Percentiles rank a stretch among this genome's conserved stretches.
phyloP scores from a whole-genome alignment of 1,140 invertebrate genomes.

The Asobara japonica region DNA sequence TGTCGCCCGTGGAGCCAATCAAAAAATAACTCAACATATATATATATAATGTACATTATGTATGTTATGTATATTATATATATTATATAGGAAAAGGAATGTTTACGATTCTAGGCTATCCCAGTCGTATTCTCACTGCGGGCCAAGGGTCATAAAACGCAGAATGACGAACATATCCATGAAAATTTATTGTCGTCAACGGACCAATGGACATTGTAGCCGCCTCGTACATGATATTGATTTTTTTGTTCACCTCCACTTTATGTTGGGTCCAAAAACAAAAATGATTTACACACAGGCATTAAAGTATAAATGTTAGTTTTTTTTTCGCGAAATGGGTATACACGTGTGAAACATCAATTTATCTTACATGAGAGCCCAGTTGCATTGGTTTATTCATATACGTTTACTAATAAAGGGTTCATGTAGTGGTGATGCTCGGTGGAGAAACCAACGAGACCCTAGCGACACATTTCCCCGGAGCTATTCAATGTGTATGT shows the following conservation, averaged over 20 bases:
- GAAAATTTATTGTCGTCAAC: slow-evolving; percentile 4
- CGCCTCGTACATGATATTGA: background rate
- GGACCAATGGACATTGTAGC: background rate
- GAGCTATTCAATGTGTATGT: background rate
- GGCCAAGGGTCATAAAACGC: background rate
- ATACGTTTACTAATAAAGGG: background rate
- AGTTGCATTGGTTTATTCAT: background rate
- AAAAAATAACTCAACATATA: too few relatives aligned
- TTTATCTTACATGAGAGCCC: background rate
- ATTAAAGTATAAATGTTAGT: background rate
- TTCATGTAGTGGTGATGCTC: background rate
- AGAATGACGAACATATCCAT: background rate
- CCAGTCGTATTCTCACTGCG: background rate
- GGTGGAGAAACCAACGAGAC: background rate
- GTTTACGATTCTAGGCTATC: background rate
- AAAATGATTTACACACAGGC: background rate
- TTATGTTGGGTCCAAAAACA: background rate
- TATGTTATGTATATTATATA: too few relatives aligned
- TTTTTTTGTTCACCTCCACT: too few relatives aligned
- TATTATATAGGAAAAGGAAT: too few relatives aligned
- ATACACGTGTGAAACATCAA: background rate
- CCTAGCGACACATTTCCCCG: background rate
- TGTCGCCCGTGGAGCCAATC: too few relatives aligned
- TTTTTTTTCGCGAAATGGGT: background rate
- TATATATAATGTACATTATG: too few relatives aligned